Evolutionary conservation across 1,140 invertebrate species (phyloP), one percentile per base, ranked within the genome.

Genomic region (Epicauta chinensis): DNA sequence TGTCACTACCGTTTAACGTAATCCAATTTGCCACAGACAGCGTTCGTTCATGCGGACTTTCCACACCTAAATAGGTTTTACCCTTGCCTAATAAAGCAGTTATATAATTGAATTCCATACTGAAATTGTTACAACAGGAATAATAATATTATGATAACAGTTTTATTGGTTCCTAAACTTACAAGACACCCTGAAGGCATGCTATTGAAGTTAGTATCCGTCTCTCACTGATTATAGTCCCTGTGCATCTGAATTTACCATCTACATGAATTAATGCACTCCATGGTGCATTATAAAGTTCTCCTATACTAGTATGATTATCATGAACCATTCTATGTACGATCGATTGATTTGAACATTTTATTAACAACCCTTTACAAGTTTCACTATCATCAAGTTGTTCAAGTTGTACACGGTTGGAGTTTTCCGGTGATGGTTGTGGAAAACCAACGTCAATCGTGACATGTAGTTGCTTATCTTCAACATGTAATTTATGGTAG

Each of bases 21-120:
- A 74, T 76, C 3, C 75, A 71, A 13, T 74, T 70, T 50, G 81
- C 73, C 0, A 87, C 70, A 12, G 70, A 62, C 31, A 75, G 70
- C 1, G 79, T 73, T 73, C 88, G 81, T 65, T 91, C 86, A 63
- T 84, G 77, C 3, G 81, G 81, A 30, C 84, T 79, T 32, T 75
- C 70, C 6, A 79, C 72, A 44, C 73, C 62, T 3, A 73, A 65
- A 59, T 83, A 67, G 38, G 75, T 65, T 53, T 75, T 70, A 31
- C 81, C 73, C 37, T 78, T 68, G n/a, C 89, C 89, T 37, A 89
- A 62, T 2, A 87, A 52, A 1, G 79, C 84, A 11, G 75, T 73
- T 7, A 84, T 74, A 53, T 82, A 83, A 34, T 34, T 11, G 10
- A 34, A 34, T 3, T 71, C 56, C 15, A 82, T 70, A 15, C 86